phyloP scores from a whole-genome alignment of 2,113 vertebrate genomes.

The Girardinichthys multiradiatus region DNA sequence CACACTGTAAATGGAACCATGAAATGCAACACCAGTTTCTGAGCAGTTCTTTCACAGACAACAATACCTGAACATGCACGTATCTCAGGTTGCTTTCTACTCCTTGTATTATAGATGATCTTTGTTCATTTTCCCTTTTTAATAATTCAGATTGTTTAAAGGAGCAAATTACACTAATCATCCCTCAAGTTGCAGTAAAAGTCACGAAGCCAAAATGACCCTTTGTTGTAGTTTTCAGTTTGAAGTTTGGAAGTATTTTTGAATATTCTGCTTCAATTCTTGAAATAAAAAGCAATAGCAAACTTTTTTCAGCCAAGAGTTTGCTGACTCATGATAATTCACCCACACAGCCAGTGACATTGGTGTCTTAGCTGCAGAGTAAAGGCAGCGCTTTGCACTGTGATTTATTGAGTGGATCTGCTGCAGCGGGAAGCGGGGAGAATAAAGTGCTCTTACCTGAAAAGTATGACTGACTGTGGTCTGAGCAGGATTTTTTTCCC shows the following conservation, averaged over 20 bases:
- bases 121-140: slow-evolving; percentile 64
- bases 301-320: slow-evolving; percentile 12
- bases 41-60: slow-evolving; percentile 34
- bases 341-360: slow-evolving; percentile 47
- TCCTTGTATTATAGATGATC: slow-evolving; percentile 74
- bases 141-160: slow-evolving; percentile 60
- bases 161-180: slow-evolving; percentile 40
- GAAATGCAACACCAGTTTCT: slow-evolving; percentile 46
- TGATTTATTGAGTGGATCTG: slow-evolving; percentile 72
- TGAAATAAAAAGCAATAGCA: slow-evolving; percentile 23
- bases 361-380: slow-evolving; percentile 52
- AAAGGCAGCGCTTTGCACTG: slow-evolving; percentile 49
- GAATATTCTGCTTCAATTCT: slow-evolving; percentile 1
- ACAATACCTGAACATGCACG: slow-evolving; percentile 57
- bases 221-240: neutral
- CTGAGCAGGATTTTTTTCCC: slow-evolving; percentile 48
- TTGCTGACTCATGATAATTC: slow-evolving; percentile 68
- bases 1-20: slow-evolving; percentile 49
- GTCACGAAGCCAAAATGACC: neutral
- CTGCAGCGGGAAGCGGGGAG: slow-evolving; percentile 62
- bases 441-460: slow-evolving; percentile 75
- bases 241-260: neutral
- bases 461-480: slow-evolving; percentile 62
- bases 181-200: slow-evolving; percentile 28
- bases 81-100: slow-evolving; percentile 70